Base-by-base conservation (phyloP, 1,140 invertebrate species). In the Drosophila littoralis region DNA sequence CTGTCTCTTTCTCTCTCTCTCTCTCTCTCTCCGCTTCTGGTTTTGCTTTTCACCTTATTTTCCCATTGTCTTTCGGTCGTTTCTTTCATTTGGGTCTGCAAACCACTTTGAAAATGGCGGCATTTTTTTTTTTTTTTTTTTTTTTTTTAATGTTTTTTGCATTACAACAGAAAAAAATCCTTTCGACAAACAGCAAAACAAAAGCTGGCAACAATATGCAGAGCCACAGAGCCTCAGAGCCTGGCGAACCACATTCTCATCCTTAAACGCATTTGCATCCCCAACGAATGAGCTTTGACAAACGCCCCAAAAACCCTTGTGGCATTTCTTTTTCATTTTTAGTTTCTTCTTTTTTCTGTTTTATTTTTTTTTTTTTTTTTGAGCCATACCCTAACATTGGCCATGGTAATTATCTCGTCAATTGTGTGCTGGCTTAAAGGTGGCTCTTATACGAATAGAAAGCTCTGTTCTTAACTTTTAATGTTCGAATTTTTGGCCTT, bases 141-240 rank as follows among this genome's bases (percentile, higher is more conserved):
- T 42, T n/a, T n/a, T 13, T 13, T 13, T 13, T 7, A 10, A 7
- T 15, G 6, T 43, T 13, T 13, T 79, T 77, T 83, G 82, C 80
- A 82, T 79, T 83, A 79, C 80, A 84, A 35, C 46, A 36, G 32
- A 46, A 17, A 61, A 58, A 69, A 57, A 83, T 79, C 81, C 71
- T 83, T 83, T 84, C 40, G 74, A 82, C 81, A 83, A 83, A 76
- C 80, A 83, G 81, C 80, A 67, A 68, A 84, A 83, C 80, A 83
- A 83, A 83, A 57, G 66, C 71, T 42, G 76, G 67, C 76, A 70
- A 79, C 66, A 80, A 80, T 80, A 72, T 80, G 54, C 61, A 60
- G 42, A 73, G 36, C 52, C 59, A 33, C 65, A 63, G 61, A 28
- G 28, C 63, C 40, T 35, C 70, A 66, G 46, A 45, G n/a, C 45